Percentiles rank a stretch among this genome's conserved stretches.
Conservation (phyloP, 2,113 vertebrate species). For the Garra rufa region DNA sequence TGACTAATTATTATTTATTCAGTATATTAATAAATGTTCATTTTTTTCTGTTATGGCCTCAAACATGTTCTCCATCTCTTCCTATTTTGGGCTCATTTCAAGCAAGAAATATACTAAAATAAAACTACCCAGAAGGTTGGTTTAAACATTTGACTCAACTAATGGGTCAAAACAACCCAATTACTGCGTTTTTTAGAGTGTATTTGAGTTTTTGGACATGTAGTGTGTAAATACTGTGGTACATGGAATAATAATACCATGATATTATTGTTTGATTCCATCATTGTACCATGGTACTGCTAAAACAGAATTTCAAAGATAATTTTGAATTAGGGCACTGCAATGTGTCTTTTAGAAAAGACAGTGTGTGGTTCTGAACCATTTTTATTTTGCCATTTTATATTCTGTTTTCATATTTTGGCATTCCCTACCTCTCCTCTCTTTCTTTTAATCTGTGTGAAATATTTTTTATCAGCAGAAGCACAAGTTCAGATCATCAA, state of each 20-base stretch:
- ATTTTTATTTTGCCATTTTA: neutral
- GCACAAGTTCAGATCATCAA: neutral
- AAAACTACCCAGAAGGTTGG: no score
- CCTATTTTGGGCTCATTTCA: no score
- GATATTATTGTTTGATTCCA: neutral
- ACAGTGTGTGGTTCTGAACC: neutral
- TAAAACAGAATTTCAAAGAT: neutral
- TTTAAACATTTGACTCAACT: no score
- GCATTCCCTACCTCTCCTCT: neutral
- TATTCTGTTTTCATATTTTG: neutral
- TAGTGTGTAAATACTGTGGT: neutral
- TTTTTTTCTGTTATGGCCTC: no score
- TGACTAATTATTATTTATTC: no score
- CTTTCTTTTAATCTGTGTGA: neutral
- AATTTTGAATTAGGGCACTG: neutral
- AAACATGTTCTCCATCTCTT: no score
- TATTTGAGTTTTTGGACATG: neutral
- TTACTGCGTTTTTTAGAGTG: no score
- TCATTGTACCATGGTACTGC: neutral
- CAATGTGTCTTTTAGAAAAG: neutral
- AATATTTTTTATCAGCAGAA: neutral
- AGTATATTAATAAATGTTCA: no score
- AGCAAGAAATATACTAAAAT: no score
- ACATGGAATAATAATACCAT: no score
- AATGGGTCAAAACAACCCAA: no score